Evolutionary conservation across 2,797 vertebrate species (phyloP).

Genomic region (Alca torda): DNA sequence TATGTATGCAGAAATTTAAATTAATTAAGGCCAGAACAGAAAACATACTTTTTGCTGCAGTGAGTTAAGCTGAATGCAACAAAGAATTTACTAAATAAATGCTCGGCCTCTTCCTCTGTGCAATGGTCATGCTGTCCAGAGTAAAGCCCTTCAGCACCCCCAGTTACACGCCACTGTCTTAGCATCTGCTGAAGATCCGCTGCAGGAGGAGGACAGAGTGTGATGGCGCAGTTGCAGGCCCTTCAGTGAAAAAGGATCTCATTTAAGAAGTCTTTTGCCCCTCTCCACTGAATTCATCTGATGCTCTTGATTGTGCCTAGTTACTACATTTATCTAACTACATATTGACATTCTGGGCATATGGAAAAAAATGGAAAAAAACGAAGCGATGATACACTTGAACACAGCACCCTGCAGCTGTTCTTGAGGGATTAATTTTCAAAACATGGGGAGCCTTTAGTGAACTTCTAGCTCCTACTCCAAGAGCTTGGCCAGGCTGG

Average conservation of each 20-base stretch:
- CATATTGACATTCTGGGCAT: background rate
- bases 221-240: background rate
- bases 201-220: background rate
- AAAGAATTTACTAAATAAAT: background rate
- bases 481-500: background rate
- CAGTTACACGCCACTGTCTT: background rate
- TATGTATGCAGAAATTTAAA: conserved; percentile 8
- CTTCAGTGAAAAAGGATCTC: background rate
- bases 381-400: background rate
- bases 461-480: background rate
- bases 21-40: background rate
- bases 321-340: background rate
- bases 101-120: background rate
- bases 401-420: conserved; percentile 6
- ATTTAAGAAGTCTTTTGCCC: background rate
- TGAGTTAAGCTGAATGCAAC: background rate
- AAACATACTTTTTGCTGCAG: background rate
- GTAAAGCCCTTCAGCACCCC: background rate
- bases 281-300: background rate
- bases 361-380: background rate
- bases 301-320: background rate
- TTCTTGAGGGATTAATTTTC: background rate
- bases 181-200: background rate
- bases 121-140: background rate
- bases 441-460: background rate